phyloP scores from a whole-genome alignment of 2,113 vertebrate species.

The Pseudorasbora parva region DNA sequence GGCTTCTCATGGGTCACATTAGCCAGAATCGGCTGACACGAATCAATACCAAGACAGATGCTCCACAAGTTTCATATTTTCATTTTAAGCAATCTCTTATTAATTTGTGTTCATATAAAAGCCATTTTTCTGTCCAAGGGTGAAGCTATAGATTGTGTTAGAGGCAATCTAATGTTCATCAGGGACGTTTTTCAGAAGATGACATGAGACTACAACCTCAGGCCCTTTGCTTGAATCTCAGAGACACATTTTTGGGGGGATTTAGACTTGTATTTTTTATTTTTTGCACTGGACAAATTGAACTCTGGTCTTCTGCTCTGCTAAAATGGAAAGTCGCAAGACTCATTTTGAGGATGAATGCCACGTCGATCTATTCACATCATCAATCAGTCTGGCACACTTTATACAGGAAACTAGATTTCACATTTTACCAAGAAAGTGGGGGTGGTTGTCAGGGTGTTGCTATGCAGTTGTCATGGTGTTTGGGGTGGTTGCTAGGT shows the following conservation, averaged over 20 bases:
- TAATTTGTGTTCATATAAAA: conserved; percentile 43
- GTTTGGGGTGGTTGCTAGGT: not conserved
- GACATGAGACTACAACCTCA: not conserved
- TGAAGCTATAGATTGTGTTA: conserved; percentile 31
- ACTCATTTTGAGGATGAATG: not conserved
- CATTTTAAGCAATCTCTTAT: conserved; percentile 43
- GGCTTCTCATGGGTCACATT: conserved; percentile 6
- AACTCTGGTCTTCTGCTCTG: conserved; percentile 1
- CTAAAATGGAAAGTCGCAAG: conserved; percentile 1
- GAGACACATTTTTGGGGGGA: not conserved
- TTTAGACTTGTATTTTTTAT: not conserved
- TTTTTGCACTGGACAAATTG: conserved; percentile 1
- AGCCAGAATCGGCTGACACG: conserved; percentile 7
- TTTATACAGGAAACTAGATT: not conserved
- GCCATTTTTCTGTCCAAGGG: conserved; percentile 1
- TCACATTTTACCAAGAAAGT: not conserved
- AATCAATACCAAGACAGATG: conserved; percentile 43
- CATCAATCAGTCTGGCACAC: conserved; percentile 14
- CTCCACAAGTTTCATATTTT: conserved; percentile 25
- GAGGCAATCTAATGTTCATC: conserved; percentile 5
- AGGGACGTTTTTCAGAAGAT: conserved; percentile 9
- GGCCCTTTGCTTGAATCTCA: not conserved
- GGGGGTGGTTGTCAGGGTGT: not conserved
- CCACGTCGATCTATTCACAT: conserved; percentile 15
- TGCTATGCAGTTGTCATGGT: not conserved